These are phyloP conservation scores for Rotaria macrura DNA, from an alignment of 2,888 invertebrate species.

Conservation along the genomic window DNA sequence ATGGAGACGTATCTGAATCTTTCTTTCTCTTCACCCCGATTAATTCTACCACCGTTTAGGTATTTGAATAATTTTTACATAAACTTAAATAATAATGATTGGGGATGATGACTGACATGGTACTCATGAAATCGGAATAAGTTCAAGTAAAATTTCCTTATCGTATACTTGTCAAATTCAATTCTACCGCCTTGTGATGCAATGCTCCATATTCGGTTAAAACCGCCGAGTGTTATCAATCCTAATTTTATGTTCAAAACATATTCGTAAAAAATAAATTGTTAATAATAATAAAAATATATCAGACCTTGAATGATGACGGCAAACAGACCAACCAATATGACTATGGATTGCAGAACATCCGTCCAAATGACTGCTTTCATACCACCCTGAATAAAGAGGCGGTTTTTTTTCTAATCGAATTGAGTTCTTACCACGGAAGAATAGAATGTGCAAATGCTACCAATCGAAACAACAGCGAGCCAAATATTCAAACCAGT, in stretches of 20 bases:
- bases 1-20: no score
- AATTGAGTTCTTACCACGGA: conserved; percentile 48
- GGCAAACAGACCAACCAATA: conserved; percentile 48
- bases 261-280: no score
- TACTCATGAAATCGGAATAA: no score
- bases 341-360: conserved; percentile 49
- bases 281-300: no score
- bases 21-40: no score
- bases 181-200: conserved; percentile 41
- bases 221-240: conserved; percentile 42
- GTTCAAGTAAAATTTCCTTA: no score
- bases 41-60: no score
- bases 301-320: conserved; percentile 44
- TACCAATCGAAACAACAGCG: conserved; percentile 45
- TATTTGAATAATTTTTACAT: no score
- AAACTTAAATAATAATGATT: no score
- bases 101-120: no score
- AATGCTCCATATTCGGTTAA: conserved; percentile 41
- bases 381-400: conserved; percentile 57
- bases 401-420: conserved; percentile 57
- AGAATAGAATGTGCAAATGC: conserved; percentile 50
- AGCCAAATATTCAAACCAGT: conserved; percentile 44
- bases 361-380: conserved; percentile 52
- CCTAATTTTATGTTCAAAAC: no score
- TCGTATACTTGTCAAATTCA: conserved; percentile 42